Base-by-base conservation (phyloP, 2,888 invertebrate genomes). In the Hipparchia semele region DNA sequence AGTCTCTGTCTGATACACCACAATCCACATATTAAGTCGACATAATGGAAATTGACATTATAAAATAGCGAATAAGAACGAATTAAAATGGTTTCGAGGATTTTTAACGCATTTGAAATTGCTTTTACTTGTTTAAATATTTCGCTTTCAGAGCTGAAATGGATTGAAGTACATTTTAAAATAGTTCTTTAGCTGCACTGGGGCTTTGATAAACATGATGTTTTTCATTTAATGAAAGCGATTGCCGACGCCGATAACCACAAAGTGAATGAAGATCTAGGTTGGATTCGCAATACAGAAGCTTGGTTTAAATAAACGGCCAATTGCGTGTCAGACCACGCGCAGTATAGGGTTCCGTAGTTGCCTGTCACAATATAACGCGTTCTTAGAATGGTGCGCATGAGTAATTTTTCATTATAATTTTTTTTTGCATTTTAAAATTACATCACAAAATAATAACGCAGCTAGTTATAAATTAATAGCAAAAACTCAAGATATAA, bases 151-250 rank as follows among this genome's bases (percentile, higher is more conserved):
- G 60, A n/a, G 61, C 39, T 53, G 39, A 13, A 69, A 69, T 69
- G 69, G 61, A 69, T 61, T 69, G 61, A 53, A 69, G 69, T 53
- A 69, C 39, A 69, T 69, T 69, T 69, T 54, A 51, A 69, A 69
- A 69, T 69, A 69, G 53, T 69, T 69, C 61, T 69, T 69, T 61
- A 61, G 53, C 69, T 69, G 69, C 69, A 69, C 53, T n/a, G n/a
- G 9, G 53, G 69, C 69, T 69, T 69, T 69, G 68, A 69, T 69
- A 69, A 69, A 69, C 69, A 69, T 69, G 61, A 69, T 69, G 69
- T 69, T 69, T 65, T 69, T 69, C 68, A 69, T 62, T 70, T 56
- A 70, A 70, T 70, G 62, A 70, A 70, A 64, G 56, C 70, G 70
- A 70, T 70, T 54, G 70, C 62, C 49, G 13, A 23, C 70, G 33